Conservation (phyloP, 2,888 invertebrate species). For the Cryptocheilus praepositus region DNA sequence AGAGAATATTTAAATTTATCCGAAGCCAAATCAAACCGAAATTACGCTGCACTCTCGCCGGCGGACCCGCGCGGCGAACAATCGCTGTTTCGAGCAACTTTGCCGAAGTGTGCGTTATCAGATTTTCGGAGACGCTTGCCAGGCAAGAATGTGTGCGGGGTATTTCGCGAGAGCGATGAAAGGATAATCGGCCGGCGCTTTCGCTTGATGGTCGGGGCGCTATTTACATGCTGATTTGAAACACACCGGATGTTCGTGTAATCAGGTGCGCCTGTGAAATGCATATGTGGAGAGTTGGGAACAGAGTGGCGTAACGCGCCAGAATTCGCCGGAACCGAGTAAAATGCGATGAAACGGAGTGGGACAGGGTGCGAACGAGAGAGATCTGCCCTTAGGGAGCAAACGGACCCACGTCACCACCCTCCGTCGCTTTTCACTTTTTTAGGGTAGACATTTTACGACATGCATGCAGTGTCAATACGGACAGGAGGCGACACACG, state of each 20-base stretch:
- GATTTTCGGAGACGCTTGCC: neutral
- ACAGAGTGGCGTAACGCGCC: no score
- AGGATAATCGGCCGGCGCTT: slow-evolving; percentile 34
- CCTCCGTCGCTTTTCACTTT: no score
- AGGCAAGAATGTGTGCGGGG: neutral
- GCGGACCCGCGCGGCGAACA: no score
- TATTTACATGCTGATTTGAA: slow-evolving; percentile 55
- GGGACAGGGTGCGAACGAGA: slow-evolving; percentile 1
- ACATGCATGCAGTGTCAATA: no score
- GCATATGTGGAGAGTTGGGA: no score
- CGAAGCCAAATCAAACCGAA: neutral
- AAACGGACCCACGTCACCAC: neutral
- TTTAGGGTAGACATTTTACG: no score
- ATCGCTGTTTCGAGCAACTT: no score
- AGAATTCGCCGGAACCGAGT: no score
- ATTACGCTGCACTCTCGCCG: no score
- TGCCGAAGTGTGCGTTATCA: no score
- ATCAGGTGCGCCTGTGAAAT: slow-evolving; percentile 33
- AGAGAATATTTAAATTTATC: neutral
- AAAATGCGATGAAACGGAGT: no score
- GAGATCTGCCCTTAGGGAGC: slow-evolving; percentile 6
- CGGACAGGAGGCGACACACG: no score
- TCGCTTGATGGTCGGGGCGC: slow-evolving; percentile 29
- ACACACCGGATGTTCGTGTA: slow-evolving; percentile 46
- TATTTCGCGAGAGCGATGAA: neutral